Conservation (phyloP, 1,140 invertebrate species). For the Drosophila repleta region DNA sequence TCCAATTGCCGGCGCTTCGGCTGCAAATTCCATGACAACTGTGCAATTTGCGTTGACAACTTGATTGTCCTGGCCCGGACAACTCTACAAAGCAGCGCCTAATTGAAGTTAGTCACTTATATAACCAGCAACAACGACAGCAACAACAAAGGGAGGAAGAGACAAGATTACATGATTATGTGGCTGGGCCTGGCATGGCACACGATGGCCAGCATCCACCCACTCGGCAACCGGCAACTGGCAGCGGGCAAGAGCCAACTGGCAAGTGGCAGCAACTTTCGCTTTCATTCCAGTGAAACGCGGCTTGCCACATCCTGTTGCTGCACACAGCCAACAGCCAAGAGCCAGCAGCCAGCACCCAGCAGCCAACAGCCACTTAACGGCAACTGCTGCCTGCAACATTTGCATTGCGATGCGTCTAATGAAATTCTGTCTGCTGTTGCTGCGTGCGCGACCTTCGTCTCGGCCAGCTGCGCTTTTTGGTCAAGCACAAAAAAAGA, state of each 20-base stretch:
- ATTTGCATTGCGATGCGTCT: slow-evolving; percentile 68
- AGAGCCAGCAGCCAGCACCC: not conserved
- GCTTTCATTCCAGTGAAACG: slow-evolving; percentile 49
- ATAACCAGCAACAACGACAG: slow-evolving; percentile 41
- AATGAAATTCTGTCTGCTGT: slow-evolving; percentile 66
- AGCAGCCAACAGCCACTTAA: slow-evolving; percentile 9
- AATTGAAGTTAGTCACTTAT: slow-evolving; percentile 70
- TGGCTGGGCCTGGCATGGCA: slow-evolving; percentile 10
- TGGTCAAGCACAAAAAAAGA: slow-evolving; percentile 66
- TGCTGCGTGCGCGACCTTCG: slow-evolving; percentile 58
- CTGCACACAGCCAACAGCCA: not conserved
- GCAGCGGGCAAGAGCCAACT: not conserved
- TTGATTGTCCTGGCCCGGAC: slow-evolving; percentile 37
- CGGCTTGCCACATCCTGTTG: slow-evolving; percentile 29
- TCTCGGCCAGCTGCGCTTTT: slow-evolving; percentile 55
- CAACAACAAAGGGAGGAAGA: not conserved
- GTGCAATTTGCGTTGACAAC: slow-evolving; percentile 61
- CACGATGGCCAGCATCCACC: slow-evolving; percentile 16
- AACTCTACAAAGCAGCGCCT: slow-evolving; percentile 36
- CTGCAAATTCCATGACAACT: slow-evolving; percentile 53
- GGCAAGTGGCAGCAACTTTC: slow-evolving; percentile 44
- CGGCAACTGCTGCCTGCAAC: slow-evolving; percentile 40
- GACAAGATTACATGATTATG: slow-evolving; percentile 73
- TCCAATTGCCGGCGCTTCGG: slow-evolving; percentile 1
- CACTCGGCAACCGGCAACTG: not conserved